Evolutionary conservation across 2,888 invertebrate species (phyloP), one percentile per base, ranked within the genome.

Genomic region (Hypena proboscidalis): DNA sequence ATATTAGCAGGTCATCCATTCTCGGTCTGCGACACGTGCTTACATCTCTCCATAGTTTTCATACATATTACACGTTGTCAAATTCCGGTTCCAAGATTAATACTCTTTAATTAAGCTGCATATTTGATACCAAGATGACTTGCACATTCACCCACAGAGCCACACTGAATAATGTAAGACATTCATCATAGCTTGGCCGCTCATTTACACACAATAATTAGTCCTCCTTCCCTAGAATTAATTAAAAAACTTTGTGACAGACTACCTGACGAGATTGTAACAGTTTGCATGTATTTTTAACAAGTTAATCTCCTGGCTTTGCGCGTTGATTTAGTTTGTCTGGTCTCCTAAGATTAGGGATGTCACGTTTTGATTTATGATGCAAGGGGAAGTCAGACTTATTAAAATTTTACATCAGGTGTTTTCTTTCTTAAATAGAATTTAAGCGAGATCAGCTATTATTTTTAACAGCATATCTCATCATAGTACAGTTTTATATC

Each of bases 171-270:
- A 64, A 70, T 67, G 60, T 55, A 62, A 59, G 48, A 44, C 53
- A 56, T 64, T 68, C 61, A 66, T 66, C 66, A 70, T 57, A 70
- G 63, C 48, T 67, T 67, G 53, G 47, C 33, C 47, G 36, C 46
- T 41, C 43, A 56, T 64, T 58, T 59, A 70, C 76, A 77, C 74
- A 68, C 62, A 61, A 47, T 74, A 76, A 78, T 80, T 74, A 80
- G 65, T 68, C 70, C 53, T 77, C 71, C 68, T 69, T 66, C 67
- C 63, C 45, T 43, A 29, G 60, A 67, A 68, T 69, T 77, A 71
- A 77, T 77, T 77, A 68, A 70, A 74, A 75, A 77, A 72, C 64
- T 77, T 72, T 30, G 15, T 41, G 34, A 35, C 41, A 22, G 39
- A 20, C 32, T 40, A 15, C 26, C 11, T 41, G 34, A 25, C 19